Conservation (phyloP, 2,797 vertebrate genomes). For the Astyanax mexicanus region DNA sequence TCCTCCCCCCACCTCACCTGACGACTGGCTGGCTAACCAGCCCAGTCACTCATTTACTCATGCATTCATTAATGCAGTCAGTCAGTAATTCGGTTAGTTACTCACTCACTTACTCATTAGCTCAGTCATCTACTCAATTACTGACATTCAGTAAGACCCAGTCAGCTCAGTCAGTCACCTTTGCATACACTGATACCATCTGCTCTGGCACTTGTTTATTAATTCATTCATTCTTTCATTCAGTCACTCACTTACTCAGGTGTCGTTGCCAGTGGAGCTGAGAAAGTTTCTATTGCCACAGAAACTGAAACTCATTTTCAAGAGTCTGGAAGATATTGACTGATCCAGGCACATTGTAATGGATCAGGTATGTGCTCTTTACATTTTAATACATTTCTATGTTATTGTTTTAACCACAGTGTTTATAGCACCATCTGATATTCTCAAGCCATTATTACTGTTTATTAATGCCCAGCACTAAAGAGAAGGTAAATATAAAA, state of each 20-base stretch:
- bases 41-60: slow-evolving; percentile 9
- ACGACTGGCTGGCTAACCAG: not conserved
- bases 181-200: not conserved
- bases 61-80: not conserved
- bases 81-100: not conserved
- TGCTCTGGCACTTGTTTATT: not conserved
- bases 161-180: not conserved
- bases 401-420: no score
- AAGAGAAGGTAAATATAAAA: no score
- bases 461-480: no score
- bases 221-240: not conserved
- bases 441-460: no score
- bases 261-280: no score
- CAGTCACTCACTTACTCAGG: not conserved
- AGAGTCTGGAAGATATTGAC: no score
- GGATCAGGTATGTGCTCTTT: no score
- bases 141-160: not conserved
- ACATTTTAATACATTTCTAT: no score
- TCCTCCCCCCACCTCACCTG: not conserved
- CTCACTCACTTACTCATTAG: not conserved
- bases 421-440: no score
- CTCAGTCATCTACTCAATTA: not conserved
- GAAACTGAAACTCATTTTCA: no score
- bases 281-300: no score
- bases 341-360: no score